Conservation (phyloP, 2,888 invertebrate genomes). For the Xestia rhomboidea region DNA sequence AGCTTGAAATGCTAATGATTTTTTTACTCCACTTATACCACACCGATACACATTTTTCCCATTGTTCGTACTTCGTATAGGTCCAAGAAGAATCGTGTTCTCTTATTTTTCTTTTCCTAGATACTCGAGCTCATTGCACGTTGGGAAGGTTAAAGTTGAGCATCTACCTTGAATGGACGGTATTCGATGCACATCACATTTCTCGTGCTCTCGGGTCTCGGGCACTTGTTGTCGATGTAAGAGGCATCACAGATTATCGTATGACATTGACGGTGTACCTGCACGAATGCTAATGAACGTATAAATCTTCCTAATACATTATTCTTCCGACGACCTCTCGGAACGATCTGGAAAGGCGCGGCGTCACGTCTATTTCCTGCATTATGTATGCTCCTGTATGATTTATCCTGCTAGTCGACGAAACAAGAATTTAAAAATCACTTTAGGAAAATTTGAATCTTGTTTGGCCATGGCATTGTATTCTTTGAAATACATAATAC, state of each 20-base stretch:
- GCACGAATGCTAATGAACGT: constrained; percentile 79
- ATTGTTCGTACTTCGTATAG: background rate
- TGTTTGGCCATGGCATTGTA: constrained; percentile 10
- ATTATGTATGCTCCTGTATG: constrained; percentile 66
- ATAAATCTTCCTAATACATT: constrained; percentile 74
- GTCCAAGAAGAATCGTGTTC: background rate
- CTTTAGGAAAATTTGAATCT: constrained; percentile 23
- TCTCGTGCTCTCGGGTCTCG: constrained; percentile 67
- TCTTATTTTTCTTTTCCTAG: constrained; percentile 18
- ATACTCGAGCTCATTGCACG: constrained; percentile 37
- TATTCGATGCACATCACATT: constrained; percentile 76
- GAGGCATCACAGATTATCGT: constrained; percentile 79
- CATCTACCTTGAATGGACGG: constrained; percentile 71
- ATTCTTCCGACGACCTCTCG: constrained; percentile 73
- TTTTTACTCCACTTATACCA: constrained; percentile 45
- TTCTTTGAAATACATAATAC: constrained; percentile 19
- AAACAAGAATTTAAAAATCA: constrained; percentile 41
- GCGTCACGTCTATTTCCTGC: constrained; percentile 69
- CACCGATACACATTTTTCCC: background rate
- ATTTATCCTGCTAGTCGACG: constrained; percentile 56
- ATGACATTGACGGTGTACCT: constrained; percentile 80
- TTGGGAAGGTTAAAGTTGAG: constrained; percentile 71
- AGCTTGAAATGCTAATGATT: constrained; percentile 62
- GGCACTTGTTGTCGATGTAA: constrained; percentile 68
- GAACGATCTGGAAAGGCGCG: constrained; percentile 74